phyloP scores from a whole-genome alignment of 2,888 invertebrate species.

The Aspidapion aeneum region DNA sequence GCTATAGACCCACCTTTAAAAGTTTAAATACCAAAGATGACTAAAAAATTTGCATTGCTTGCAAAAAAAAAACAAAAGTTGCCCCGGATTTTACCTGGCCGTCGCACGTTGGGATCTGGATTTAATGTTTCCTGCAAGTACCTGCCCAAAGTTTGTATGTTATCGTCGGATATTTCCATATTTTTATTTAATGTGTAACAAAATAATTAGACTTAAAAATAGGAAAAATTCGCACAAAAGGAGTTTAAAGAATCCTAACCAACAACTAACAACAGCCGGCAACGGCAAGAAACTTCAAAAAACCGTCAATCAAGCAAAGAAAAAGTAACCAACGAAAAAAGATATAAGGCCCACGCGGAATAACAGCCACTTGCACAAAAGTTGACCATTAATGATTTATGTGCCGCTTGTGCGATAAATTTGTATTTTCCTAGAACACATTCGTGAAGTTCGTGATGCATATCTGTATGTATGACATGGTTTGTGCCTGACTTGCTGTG shows the following conservation, averaged over 20 bases:
- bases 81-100: slow-evolving; percentile 65
- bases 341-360: not conserved
- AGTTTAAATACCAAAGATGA: too few relatives aligned
- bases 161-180: slow-evolving; percentile 90
- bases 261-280: not conserved
- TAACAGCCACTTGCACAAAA: too few relatives aligned
- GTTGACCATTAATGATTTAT: too few relatives aligned
- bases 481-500: too few relatives aligned
- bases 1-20: too few relatives aligned
- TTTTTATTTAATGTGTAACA: not conserved
- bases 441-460: too few relatives aligned
- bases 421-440: too few relatives aligned
- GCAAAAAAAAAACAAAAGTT: too few relatives aligned
- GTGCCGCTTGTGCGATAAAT: too few relatives aligned
- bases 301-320: not conserved
- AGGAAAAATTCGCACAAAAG: too few relatives aligned
- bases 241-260: not conserved
- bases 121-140: slow-evolving; percentile 87
- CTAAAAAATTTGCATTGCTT: too few relatives aligned
- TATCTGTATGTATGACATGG: too few relatives aligned
- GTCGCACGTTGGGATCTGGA: slow-evolving; percentile 74
- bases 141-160: slow-evolving; percentile 74
- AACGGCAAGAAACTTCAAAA: not conserved
- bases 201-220: not conserved
- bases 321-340: not conserved